Conservation (phyloP, 2,888 invertebrate species). For the Drosophila phalerata region DNA sequence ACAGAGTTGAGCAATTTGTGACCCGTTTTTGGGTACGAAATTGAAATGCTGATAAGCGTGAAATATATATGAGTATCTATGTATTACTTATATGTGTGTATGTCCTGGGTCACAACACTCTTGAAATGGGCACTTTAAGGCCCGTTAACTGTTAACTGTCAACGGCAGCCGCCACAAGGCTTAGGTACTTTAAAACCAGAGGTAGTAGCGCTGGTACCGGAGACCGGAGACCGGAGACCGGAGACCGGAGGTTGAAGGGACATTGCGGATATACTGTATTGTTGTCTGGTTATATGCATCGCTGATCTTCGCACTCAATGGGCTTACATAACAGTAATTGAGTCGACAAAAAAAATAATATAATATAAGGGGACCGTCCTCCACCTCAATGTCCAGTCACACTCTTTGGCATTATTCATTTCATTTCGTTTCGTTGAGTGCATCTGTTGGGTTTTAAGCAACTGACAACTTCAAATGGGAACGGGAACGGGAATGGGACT, state of each 20-base stretch:
- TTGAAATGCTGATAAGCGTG: constrained; percentile 79
- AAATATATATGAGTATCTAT: constrained; percentile 61
- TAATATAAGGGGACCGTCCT: constrained; percentile 8
- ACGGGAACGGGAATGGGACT: neutral
- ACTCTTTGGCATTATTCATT: constrained; percentile 6
- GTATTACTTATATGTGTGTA: neutral
- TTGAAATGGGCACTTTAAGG: constrained; percentile 64
- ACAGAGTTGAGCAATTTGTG: constrained; percentile 59
- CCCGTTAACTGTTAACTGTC: constrained; percentile 63
- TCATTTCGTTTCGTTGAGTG: constrained; percentile 42
- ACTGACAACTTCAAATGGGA: constrained; percentile 20
- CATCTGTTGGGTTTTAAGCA: constrained; percentile 72
- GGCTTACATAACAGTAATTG: constrained; percentile 74
- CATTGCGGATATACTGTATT: constrained; percentile 36
- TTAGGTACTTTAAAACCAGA: constrained; percentile 3
- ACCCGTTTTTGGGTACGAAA: constrained; percentile 30
- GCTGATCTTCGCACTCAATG: constrained; percentile 65
- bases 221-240: neutral
- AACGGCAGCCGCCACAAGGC: constrained; percentile 62
- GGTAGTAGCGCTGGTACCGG: constrained; percentile 12
- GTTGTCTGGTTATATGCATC: constrained; percentile 70
- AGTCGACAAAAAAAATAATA: constrained; percentile 33
- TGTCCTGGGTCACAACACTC: constrained; percentile 53
- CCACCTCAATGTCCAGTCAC: constrained; percentile 29
- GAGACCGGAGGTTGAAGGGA: neutral